phyloP scores from a whole-genome alignment of 2,797 vertebrate species.

The Tarsius wallacei region DNA sequence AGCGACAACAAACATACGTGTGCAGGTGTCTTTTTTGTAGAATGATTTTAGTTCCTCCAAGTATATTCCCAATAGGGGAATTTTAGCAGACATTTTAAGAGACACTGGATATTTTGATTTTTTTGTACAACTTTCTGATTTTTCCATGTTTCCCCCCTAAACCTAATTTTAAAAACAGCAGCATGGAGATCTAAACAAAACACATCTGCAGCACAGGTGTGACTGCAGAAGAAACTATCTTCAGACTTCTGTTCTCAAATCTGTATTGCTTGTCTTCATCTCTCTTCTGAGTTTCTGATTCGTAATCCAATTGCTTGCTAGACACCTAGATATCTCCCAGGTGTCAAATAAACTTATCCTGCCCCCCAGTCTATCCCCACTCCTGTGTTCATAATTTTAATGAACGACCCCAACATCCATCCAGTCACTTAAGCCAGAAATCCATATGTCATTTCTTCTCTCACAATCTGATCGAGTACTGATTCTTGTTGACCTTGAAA shows the following conservation, averaged over 20 bases:
- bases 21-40: no score
- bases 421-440: background rate
- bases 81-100: background rate
- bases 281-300: constrained; percentile 40
- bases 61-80: no score
- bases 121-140: background rate
- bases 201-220: background rate
- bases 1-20: no score
- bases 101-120: background rate
- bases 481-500: constrained; percentile 50
- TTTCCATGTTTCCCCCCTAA: background rate
- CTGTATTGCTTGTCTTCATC: constrained; percentile 15
- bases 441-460: background rate
- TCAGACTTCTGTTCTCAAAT: constrained; percentile 2
- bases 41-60: no score
- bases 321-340: background rate
- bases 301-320: background rate
- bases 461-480: background rate
- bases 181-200: constrained; percentile 1
- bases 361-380: background rate
- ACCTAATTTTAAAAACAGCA: constrained; percentile 1
- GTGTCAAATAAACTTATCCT: background rate
- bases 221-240: background rate
- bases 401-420: background rate
- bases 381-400: constrained; percentile 13